A percentile compares a stretch with the other conserved stretches of the same genome.
Evolutionary conservation across 2,113 vertebrate species (phyloP).

Genomic region (Macrotus californicus): DNA sequence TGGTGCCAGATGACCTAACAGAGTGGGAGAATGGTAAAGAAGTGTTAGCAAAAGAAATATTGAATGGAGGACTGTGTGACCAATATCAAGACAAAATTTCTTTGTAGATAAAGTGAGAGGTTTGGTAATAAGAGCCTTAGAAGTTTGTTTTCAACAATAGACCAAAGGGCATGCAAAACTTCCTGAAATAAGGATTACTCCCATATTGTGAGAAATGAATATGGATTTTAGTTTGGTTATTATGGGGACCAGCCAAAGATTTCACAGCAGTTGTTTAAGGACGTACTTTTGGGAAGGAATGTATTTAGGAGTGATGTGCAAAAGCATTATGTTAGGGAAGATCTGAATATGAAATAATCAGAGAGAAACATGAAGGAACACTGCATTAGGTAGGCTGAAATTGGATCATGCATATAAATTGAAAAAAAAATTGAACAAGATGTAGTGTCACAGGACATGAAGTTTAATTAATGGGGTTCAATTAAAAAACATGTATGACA

Average conservation of each 20-base stretch:
- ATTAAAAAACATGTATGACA: not conserved
- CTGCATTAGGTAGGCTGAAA: not conserved
- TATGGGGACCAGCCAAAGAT: not conserved
- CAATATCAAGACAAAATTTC: not conserved
- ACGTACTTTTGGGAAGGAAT: not conserved
- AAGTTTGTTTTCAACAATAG: slow-evolving; percentile 34
- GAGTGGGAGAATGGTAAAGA: not conserved
- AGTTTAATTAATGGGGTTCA: not conserved
- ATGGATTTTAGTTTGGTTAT: not conserved
- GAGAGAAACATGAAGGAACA: not conserved
- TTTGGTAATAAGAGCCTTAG: not conserved
- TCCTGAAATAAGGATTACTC: slow-evolving; percentile 1
- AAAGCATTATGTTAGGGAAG: not conserved
- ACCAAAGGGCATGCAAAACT: not conserved
- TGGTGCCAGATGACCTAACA: not conserved
- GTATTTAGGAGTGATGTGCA: not conserved
- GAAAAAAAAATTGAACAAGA: not conserved
- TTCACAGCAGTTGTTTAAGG: not conserved
- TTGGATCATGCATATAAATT: not conserved
- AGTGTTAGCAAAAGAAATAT: not conserved
- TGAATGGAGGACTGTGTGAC: not conserved
- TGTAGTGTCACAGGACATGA: not conserved
- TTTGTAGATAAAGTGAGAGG: slow-evolving; percentile 38
- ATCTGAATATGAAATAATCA: not conserved
- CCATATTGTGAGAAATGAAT: not conserved